Percentiles rank a stretch among this genome's conserved stretches.
Evolutionary conservation across 2,888 invertebrate species (phyloP).

Genomic region (Reticulitermes lucifugus): DNA sequence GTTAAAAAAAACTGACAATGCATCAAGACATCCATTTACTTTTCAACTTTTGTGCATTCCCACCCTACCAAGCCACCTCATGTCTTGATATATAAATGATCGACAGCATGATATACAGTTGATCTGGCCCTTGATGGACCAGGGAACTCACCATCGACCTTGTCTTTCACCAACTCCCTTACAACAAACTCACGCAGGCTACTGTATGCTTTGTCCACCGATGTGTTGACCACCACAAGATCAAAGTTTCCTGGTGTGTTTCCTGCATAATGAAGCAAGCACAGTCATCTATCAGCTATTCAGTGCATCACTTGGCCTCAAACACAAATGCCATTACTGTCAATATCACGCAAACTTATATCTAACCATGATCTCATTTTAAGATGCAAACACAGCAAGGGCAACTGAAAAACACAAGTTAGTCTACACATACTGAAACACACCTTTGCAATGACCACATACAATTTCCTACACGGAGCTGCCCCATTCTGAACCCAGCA

Average conservation of each 20-base stretch:
- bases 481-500: too few relatives aligned
- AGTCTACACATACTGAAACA: too few relatives aligned
- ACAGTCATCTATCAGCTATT: neutral
- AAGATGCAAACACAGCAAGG: neutral
- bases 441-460: too few relatives aligned
- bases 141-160: slow-evolving; percentile 34
- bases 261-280: slow-evolving; percentile 61
- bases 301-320: neutral
- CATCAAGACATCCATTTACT: too few relatives aligned
- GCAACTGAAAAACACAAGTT: too few relatives aligned
- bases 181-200: slow-evolving; percentile 55
- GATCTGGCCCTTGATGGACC: neutral
- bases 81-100: slow-evolving; percentile 21
- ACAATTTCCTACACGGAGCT: too few relatives aligned
- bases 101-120: slow-evolving; percentile 1
- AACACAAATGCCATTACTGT: neutral
- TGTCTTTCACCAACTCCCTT: slow-evolving; percentile 35
- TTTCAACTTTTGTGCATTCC: neutral
- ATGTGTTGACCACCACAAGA: slow-evolving; percentile 83
- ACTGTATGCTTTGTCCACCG: slow-evolving; percentile 82
- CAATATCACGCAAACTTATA: neutral
- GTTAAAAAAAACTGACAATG: neutral
- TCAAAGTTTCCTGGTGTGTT: slow-evolving; percentile 83
- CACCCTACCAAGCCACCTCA: slow-evolving; percentile 11
- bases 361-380: neutral